Base-by-base conservation (phyloP, 2,797 vertebrate genomes). In the Crypturellus tataupa region DNA sequence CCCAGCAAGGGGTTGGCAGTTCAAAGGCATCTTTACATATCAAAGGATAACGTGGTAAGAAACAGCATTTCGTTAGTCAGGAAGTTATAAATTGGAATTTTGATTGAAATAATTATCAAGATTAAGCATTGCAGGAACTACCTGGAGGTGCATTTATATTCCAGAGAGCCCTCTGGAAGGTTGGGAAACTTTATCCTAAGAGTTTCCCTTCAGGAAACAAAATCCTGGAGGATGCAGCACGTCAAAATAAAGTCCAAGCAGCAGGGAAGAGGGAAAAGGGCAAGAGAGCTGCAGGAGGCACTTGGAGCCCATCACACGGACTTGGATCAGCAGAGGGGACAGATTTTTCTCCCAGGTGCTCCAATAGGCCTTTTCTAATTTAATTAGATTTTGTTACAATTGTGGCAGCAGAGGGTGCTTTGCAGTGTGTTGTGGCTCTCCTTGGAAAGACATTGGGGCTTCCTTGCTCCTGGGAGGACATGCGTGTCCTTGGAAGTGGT, bases 21-120 rank as follows among this genome's bases (percentile, higher is more conserved):
- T 94, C 92, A 51, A 80, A 96, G 94, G 78, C 92, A 90, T 73
- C 92, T 96, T 82, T 76, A 75, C 90, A 91, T 71, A 88, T 90
- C 92, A 88, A 95, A 95, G 92, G 93, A n/a, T 56, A 89, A 53
- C 1, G 3, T 1, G 0, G 58, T 2, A 8, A 93, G 92, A 9
- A 88, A 53, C 63, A 67, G 92, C 94, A 59, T 95, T 90, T 96
- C 94, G 90, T 96, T 64, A 95, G 92, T 17, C 95, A 90, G 96
- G 96, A 96, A 96, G 89, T 76, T 76, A 80, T 56, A 93, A 96
- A 96, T 80, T 95, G 90, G 89, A 84, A 88, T 16, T 94, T 96
- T 96, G 96, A 96, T 96, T 96, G 94, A 89, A 94, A 90, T 96
- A 96, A 96, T 96, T 96, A 95, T 69, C 75, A 23, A 40, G 35